phyloP scores from a whole-genome alignment of 2,797 vertebrate species.

The Myotis vivesi region DNA sequence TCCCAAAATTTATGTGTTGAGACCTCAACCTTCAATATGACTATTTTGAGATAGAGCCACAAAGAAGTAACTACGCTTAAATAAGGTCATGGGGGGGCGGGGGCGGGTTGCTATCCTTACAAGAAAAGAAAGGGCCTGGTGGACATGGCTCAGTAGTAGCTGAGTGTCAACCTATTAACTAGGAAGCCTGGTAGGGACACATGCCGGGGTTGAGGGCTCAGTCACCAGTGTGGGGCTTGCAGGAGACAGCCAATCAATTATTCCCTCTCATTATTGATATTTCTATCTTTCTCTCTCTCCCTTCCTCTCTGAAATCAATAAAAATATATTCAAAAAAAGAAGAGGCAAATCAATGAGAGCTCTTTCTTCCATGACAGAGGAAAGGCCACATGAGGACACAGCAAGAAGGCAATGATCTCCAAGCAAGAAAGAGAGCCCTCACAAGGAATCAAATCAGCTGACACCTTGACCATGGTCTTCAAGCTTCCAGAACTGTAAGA shows the following conservation, averaged over 20 bases:
- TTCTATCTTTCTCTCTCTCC: too few relatives aligned
- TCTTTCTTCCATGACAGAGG: background rate
- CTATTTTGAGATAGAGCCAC: background rate
- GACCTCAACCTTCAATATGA: background rate
- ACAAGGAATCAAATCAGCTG: background rate
- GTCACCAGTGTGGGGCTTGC: too few relatives aligned
- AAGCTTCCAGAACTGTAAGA: background rate
- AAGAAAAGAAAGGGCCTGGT: background rate
- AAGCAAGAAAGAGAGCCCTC: background rate
- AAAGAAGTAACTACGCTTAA: background rate
- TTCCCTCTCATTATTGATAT: too few relatives aligned
- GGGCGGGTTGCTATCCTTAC: background rate
- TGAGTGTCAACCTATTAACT: too few relatives aligned
- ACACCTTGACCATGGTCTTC: background rate
- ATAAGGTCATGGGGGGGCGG: background rate
- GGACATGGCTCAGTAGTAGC: too few relatives aligned
- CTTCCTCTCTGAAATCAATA: too few relatives aligned
- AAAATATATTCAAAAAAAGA: too few relatives aligned
- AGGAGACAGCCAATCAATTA: too few relatives aligned
- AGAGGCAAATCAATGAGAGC: background rate
- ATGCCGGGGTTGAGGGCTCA: too few relatives aligned
- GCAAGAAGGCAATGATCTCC: background rate
- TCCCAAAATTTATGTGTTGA: background rate
- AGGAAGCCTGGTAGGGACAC: too few relatives aligned
- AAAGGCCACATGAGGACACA: background rate